phyloP scores from a whole-genome alignment of 2,888 invertebrate genomes.

The Andrena dorsata region DNA sequence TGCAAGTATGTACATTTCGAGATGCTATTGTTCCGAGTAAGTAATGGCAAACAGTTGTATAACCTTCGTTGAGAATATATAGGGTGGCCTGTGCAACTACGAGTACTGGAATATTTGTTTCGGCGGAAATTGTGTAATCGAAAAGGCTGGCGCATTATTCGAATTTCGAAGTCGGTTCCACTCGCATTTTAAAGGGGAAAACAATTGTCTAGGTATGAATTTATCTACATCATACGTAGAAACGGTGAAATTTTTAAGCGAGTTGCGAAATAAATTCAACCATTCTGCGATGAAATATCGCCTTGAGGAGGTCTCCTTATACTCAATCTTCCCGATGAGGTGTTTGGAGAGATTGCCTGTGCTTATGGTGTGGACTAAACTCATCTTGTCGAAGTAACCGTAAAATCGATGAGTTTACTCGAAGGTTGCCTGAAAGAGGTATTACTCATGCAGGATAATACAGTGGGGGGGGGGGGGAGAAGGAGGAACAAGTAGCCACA shows the following conservation, averaged over 20 bases:
- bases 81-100: background rate
- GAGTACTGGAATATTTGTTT: background rate
- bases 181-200: background rate
- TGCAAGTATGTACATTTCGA: background rate
- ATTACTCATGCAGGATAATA: background rate
- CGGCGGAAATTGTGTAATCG: background rate
- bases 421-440: background rate
- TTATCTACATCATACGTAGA: background rate
- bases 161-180: background rate
- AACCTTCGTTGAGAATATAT: background rate
- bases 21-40: background rate
- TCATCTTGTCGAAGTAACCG: background rate
- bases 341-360: constrained; percentile 15
- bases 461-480: no score
- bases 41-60: constrained; percentile 2
- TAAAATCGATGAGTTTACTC: background rate
- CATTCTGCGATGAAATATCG: background rate
- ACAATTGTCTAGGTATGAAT: background rate
- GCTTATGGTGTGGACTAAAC: constrained; percentile 14
- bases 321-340: constrained; percentile 14
- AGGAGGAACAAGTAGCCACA: no score
- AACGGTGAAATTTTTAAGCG: background rate
- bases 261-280: constrained; percentile 16
- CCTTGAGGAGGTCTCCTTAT: background rate
- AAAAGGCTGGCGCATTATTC: background rate